Conservation (phyloP, 2,797 vertebrate genomes). For the Chaenodraco wilsoni region DNA sequence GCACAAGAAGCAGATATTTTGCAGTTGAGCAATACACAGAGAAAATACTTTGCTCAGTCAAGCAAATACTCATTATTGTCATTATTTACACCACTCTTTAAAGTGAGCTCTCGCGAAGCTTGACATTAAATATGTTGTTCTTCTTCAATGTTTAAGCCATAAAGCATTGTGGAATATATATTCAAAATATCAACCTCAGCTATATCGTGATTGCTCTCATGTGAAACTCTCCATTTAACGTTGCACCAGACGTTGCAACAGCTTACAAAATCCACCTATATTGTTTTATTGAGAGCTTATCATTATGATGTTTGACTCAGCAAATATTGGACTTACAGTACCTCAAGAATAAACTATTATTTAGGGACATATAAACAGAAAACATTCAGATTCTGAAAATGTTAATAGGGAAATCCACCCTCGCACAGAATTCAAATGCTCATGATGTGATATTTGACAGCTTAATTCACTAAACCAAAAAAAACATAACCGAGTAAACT, state of each 20-base stretch:
- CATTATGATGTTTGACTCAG: not conserved
- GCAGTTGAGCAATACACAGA: not conserved
- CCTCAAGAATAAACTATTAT: not conserved
- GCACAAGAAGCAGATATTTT: not conserved
- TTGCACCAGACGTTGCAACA: not conserved
- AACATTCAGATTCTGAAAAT: slow-evolving; percentile 21
- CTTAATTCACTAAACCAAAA: slow-evolving; percentile 8
- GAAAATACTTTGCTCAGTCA: not conserved
- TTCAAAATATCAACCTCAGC: not conserved
- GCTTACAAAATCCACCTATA: not conserved
- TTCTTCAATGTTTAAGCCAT: not conserved
- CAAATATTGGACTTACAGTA: not conserved
- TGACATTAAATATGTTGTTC: slow-evolving; percentile 1
- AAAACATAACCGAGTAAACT: not conserved
- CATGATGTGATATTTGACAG: slow-evolving; percentile 41
- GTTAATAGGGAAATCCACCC: slow-evolving; percentile 35
- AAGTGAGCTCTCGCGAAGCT: not conserved
- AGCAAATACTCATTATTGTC: not conserved
- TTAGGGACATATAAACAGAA: not conserved
- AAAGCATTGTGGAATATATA: not conserved
- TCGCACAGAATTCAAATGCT: slow-evolving; percentile 23
- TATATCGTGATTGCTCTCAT: not conserved
- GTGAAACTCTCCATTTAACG: not conserved
- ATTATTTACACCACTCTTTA: not conserved
- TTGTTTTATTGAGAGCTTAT: not conserved